phyloP scores from a whole-genome alignment of 2,888 invertebrate genomes.

The Apamea sordens region DNA sequence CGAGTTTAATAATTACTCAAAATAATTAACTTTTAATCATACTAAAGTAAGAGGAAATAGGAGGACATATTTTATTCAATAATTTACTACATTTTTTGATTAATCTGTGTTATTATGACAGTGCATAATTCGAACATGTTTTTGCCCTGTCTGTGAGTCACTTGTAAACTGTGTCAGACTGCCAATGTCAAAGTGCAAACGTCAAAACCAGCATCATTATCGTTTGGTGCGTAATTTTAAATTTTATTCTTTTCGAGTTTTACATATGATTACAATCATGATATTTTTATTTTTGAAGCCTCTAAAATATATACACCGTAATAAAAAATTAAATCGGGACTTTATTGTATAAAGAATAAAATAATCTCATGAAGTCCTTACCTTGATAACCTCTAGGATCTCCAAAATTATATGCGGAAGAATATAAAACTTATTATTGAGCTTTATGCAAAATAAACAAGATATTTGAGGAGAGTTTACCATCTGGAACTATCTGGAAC shows the following conservation, averaged over 20 bases:
- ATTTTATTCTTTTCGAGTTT: conserved; percentile 16
- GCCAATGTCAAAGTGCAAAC: conserved; percentile 32
- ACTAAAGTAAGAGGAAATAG: neutral
- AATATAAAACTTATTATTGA: conserved; percentile 3
- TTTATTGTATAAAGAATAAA: conserved; percentile 23
- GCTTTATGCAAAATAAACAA: neutral
- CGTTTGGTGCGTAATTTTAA: conserved; percentile 59
- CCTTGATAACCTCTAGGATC: conserved; percentile 51
- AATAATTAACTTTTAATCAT: neutral
- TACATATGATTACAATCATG: conserved; percentile 28
- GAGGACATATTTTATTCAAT: too few relatives aligned
- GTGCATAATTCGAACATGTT: neutral
- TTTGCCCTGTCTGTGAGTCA: neutral
- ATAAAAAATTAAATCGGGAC: conserved; percentile 19
- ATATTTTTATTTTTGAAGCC: conserved; percentile 4
- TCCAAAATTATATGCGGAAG: conserved; percentile 19
- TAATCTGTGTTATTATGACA: neutral
- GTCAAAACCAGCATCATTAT: conserved; percentile 20
- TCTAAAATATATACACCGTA: neutral
- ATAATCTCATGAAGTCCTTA: conserved; percentile 11
- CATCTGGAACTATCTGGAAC: conserved; percentile 19
- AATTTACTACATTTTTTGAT: neutral
- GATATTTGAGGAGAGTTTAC: conserved; percentile 9
- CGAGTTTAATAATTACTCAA: neutral
- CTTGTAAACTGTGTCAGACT: neutral